Evolutionary conservation across 2,888 invertebrate genomes (phyloP).

Genomic region (Lithodes maja): DNA sequence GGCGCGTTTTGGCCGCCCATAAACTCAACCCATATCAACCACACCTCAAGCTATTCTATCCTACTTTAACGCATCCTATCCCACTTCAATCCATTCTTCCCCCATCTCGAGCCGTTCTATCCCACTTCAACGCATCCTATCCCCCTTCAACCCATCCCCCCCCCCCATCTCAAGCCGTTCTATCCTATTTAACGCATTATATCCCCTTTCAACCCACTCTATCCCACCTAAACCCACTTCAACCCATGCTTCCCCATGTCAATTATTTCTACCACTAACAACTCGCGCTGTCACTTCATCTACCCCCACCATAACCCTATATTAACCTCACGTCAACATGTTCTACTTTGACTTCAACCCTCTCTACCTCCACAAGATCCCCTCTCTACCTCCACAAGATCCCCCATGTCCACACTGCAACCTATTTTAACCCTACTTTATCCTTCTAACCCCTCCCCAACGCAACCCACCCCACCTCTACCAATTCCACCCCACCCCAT

Average conservation of each 20-base stretch:
- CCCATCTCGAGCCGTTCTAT: no score
- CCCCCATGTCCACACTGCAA: not conserved
- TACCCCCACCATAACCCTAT: not conserved
- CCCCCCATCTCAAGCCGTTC: not conserved
- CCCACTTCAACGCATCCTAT: no score
- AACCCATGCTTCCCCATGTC: no score
- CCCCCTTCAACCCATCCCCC: not conserved
- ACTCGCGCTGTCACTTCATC: not conserved
- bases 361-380: not conserved
- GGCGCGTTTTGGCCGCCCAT: no score
- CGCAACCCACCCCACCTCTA: not conserved
- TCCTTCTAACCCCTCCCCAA: not conserved
- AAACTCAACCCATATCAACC: no score
- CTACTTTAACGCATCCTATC: no score
- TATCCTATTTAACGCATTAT: not conserved
- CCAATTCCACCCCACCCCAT: not conserved
- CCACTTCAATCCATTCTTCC: no score
- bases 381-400: not conserved
- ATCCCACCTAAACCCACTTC: not conserved
- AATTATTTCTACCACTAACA: not conserved
- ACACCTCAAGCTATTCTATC: no score
- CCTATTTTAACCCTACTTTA: not conserved
- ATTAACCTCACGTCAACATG: no score
- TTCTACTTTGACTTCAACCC: not conserved
- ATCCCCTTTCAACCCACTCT: not conserved